Evolutionary conservation across 2,797 vertebrate genomes (phyloP), one percentile per base, ranked within the genome.

Genomic region (Tamandua tetradactyla): DNA sequence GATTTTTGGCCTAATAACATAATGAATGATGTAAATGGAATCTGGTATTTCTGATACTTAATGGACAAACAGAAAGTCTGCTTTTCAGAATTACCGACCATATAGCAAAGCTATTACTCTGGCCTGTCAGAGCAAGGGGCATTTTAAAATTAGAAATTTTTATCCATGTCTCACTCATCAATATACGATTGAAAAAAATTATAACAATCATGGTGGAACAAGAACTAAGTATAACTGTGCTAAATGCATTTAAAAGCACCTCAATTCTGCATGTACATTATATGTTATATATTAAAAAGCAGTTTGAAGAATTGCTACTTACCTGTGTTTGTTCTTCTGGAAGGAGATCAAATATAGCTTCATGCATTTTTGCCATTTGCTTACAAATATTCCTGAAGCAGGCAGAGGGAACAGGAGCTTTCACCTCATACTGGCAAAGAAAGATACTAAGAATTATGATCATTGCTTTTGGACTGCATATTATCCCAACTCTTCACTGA

Each of bases 341-440:
- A 78, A 99, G 97, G 47, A 99, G 99, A 9, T 99, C 99, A 35
- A 97, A 98, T 96, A 99, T 99, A 97, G 99, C 99, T 98, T 99
- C 99, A 55, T 99, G 99, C 99, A 99, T 99, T 98, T 99, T 99
- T 25, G 98, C 98, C 99, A 99, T 99, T 98, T 99, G 99, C 96
- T 99, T 99, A 94, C 99, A 99, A 98, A 99, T 99, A 96, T 99
- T 99, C 91, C 99, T 99, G 98, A 99, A 99, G 97, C 99, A 99
- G 18, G 98, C 94, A 1, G 99, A 99, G 14, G 99, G 99, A 98
- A 99, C 99, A 1, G 99, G 99, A 64, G 99, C 99, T 97, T 99
- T 99, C 91, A 99, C 99, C 92, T 99, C 99, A 86, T 99, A 99
- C 99, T 99, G 98, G 25, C 89, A 97, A 64, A 68, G 59, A 92